Base-by-base conservation (phyloP, 2,113 vertebrate species). In the Gallinago media region DNA sequence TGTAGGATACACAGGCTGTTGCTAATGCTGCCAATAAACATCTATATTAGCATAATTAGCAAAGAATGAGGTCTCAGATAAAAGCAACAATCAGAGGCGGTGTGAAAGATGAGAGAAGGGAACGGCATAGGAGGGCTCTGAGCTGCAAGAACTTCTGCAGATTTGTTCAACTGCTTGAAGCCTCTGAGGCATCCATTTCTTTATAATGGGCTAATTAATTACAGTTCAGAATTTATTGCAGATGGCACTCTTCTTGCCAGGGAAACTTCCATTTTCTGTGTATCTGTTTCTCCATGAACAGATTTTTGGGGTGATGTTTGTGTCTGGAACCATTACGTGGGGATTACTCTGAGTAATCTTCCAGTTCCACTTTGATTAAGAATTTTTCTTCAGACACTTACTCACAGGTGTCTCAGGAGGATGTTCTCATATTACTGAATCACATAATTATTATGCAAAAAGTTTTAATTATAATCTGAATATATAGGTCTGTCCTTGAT, bases 391-490 rank as follows among this genome's bases (percentile, higher is more conserved):
- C 55, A 79, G 83, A 29, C 1, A 0, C 72, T 86, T 50, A 65
- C 58, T 76, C 27, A 3, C 11, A 8, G 62, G 14, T 92, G 56
- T 63, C 89, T 92, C 14, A 5, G 47, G 34, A 72, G 16, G 62
- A 27, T 47, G 34, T 86, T 83, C 84, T 89, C 25, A 40, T 29
- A 22, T 75, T 29, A 54, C 27, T 29, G 26, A 54, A 54, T 54
- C 52, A 27, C 52, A 18, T 29, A 27, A 54, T 29, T 54, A 54
- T 29, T 50, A 86, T 76, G 72, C 56, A 67, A 50, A 22, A 54
- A 42, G 15, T 55, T 29, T 31, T 79, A 88, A 91, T 91, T 92
- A 88, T 18, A 62, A 85, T 67, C 16, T 71, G 62, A 63, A 44
- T 68, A 72, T 61, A n/a, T 49, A 83, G 16, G 58, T 59, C 67